Percentiles rank a stretch among this genome's conserved stretches.
Evolutionary conservation across 2,797 vertebrate genomes (phyloP).

Genomic region (Menidia menidia): DNA sequence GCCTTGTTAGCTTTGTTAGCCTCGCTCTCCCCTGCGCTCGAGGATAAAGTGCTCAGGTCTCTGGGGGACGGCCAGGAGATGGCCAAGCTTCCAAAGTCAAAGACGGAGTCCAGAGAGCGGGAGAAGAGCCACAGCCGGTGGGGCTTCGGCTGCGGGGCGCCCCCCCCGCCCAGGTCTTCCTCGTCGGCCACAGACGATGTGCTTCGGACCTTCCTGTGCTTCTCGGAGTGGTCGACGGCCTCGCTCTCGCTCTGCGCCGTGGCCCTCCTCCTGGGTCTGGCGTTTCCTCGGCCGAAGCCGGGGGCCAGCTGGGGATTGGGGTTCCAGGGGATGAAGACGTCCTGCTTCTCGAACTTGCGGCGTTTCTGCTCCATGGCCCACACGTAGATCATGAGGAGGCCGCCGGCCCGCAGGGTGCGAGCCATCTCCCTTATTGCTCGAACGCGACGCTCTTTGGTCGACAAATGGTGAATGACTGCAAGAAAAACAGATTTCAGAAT

Average conservation of each 20-base stretch:
- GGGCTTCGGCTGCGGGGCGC: conserved; percentile 67
- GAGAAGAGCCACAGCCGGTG: conserved; percentile 84
- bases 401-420: conserved; percentile 81
- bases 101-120: conserved; percentile 83
- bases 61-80: conserved; percentile 73
- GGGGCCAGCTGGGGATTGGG: conserved; percentile 73
- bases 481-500: conserved; percentile 31
- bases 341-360: conserved; percentile 87
- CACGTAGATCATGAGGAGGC: conserved; percentile 88
- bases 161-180: conserved; percentile 57
- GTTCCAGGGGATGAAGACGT: conserved; percentile 87
- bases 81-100: conserved; percentile 77
- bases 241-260: conserved; percentile 69
- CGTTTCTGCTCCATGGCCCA: conserved; percentile 88
- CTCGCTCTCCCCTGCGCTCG: conserved; percentile 57
- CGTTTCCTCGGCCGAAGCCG: conserved; percentile 13
- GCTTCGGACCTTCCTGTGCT: conserved; percentile 81
- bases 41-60: conserved; percentile 74
- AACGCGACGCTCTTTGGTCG: conserved; percentile 81
- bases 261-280: conserved; percentile 52
- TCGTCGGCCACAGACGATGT: conserved; percentile 77
- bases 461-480: conserved; percentile 86
- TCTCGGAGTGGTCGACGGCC: conserved; percentile 64
- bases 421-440: conserved; percentile 88
- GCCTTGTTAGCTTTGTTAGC: conserved; percentile 40